These are phyloP conservation scores for Megaleporinus macrocephalus DNA, from an alignment of 2,113 vertebrate species.

Conservation along the genomic window DNA sequence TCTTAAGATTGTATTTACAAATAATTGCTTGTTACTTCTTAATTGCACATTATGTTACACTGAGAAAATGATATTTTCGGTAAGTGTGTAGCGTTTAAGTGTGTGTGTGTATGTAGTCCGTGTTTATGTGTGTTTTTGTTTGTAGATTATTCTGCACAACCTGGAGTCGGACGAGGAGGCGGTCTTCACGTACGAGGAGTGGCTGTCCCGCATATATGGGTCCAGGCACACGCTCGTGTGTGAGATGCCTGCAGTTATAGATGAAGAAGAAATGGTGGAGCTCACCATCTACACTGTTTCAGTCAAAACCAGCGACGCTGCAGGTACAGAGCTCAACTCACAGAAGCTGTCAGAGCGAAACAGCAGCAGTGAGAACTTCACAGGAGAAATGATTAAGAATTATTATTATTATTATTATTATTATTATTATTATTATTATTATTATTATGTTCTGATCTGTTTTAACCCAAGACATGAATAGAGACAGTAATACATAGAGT, in stretches of 20 bases:
- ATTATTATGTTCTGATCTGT: too few species aligned
- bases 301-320: conserved; percentile 89
- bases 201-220: conserved; percentile 88
- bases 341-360: background rate
- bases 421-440: too few species aligned
- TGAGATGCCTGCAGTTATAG: conserved; percentile 89
- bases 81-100: too few species aligned
- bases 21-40: too few species aligned
- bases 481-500: too few species aligned
- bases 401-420: too few species aligned
- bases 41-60: too few species aligned
- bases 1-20: too few species aligned
- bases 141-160: conserved; percentile 86
- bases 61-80: too few species aligned
- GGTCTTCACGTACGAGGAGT: conserved; percentile 88
- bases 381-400: too few species aligned
- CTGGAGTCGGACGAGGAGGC: conserved; percentile 85
- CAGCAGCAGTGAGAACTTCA: background rate
- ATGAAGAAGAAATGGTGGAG: conserved; percentile 89
- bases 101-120: too few species aligned
- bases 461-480: too few species aligned
- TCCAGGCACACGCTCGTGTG: conserved; percentile 81
- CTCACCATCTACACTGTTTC: conserved; percentile 86
- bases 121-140: conserved; percentile 19
- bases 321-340: conserved; percentile 74